Conservation (phyloP, 2,797 vertebrate species). For the Rhabdomys pumilio region DNA sequence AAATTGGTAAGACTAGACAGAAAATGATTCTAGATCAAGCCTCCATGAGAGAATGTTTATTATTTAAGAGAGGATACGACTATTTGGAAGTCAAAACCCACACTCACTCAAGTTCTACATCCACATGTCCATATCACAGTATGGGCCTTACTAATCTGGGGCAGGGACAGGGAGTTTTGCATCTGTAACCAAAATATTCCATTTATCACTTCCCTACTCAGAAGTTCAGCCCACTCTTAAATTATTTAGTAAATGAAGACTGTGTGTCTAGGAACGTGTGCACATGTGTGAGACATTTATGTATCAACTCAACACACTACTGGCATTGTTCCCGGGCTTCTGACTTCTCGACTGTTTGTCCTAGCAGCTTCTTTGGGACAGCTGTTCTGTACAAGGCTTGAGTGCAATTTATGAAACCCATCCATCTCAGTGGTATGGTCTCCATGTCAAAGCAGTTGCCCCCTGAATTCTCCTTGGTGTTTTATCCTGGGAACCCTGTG, state of each 20-base stretch:
- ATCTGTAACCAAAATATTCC: not conserved
- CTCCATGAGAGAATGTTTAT: fast-evolving
- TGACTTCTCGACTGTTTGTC: conserved; percentile 18
- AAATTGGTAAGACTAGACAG: too few relatives aligned
- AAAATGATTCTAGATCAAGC: not conserved
- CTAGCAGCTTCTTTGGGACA: fast-evolving
- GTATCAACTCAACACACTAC: too few relatives aligned
- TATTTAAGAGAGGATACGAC: not conserved
- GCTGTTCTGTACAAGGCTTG: not conserved
- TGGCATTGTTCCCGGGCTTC: not conserved
- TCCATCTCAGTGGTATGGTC: not conserved
- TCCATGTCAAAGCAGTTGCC: not conserved
- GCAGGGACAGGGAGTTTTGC: too few relatives aligned
- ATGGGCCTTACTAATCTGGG: not conserved
- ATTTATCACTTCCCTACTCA: not conserved
- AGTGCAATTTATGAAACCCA: conserved; percentile 2
- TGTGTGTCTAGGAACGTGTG: not conserved
- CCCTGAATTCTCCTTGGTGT: not conserved
- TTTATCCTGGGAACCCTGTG: not conserved
- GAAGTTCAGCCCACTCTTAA: not conserved
- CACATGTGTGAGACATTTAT: not conserved
- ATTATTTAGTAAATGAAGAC: not conserved
- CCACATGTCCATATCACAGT: fast-evolving
- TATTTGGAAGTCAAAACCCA: not conserved
- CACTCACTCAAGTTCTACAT: not conserved